Evolutionary conservation across 1,140 invertebrate genomes (phyloP).

Genomic region (Cherax destructor): DNA sequence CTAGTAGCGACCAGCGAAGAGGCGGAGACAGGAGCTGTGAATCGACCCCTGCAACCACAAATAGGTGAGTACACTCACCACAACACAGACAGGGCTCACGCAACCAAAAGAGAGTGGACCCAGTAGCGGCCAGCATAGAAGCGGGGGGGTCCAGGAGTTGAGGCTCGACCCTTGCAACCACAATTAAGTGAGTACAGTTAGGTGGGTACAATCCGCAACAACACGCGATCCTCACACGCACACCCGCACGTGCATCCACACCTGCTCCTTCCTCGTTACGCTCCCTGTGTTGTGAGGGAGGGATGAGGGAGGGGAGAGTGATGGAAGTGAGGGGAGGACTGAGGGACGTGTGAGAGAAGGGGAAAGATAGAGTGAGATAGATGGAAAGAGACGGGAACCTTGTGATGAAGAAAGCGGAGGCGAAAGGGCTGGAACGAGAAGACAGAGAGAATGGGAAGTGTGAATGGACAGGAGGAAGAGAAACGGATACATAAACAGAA

Average conservation of each 20-base stretch:
- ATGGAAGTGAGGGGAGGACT: too few species aligned
- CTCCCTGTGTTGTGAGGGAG: background rate
- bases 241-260: background rate
- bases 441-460: background rate
- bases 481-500: background rate
- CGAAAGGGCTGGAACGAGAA: background rate
- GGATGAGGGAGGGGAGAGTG: background rate
- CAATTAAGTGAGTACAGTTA: background rate
- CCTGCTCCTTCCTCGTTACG: background rate
- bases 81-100: too few species aligned
- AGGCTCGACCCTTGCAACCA: too few species aligned
- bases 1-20: too few species aligned
- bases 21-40: too few species aligned
- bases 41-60: background rate
- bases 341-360: too few species aligned
- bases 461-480: background rate
- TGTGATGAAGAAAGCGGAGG: background rate
- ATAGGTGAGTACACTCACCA: too few species aligned
- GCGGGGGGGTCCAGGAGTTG: too few species aligned
- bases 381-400: too few species aligned
- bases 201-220: background rate
- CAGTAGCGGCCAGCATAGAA: too few species aligned
- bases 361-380: too few species aligned
- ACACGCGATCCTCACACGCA: background rate
- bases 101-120: too few species aligned